Base-by-base conservation (phyloP, 2,113 vertebrate species). In the Myocastor coypus region DNA sequence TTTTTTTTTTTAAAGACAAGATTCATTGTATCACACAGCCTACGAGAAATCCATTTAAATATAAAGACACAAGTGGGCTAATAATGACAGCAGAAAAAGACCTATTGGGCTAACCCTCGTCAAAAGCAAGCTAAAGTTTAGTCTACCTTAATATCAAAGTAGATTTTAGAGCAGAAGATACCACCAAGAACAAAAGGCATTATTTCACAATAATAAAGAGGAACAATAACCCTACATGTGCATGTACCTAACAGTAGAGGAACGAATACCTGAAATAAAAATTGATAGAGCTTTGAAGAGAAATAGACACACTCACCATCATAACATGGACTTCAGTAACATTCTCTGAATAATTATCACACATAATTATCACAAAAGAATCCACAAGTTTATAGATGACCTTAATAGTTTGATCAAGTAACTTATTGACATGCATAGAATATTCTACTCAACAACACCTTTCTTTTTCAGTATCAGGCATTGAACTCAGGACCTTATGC, bases 141-240 rank as follows among this genome's bases (percentile, higher is more conserved):
- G 34, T 22, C 5, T 93, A 46, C 28, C 13, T 78, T 50, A 78
- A 78, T 80, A 52, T 50, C 30, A 52, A 80, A 34, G 46, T 34
- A 80, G 77, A 91, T 93, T 96, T 89, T 81, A 96, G 68, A 89
- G 52, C 30, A 89, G 50, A 90, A 88, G 86, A 61, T 91, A 88
- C 63, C 81, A 61, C 57, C 32, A 82, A n/a, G 22, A 91, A 91
- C 83, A 80, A 96, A 71, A 19, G 52, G 0, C 16, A 73, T 91
- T 80, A 80, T 88, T 96, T 93, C n/a, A 69, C 78, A 85, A 88
- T 69, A 59, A 89, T 88, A 85, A 93, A 95, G 88, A 37, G 68
- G 59, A n/a, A 30, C 24, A 80, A 55, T 32, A 80, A 34, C 32
- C 46, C 46, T 80, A 80, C 52, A 52, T 20, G 30, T 34, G 10